Base-by-base conservation (phyloP, 2,888 invertebrate species). In the Liopterus haemorrhoidalis region DNA sequence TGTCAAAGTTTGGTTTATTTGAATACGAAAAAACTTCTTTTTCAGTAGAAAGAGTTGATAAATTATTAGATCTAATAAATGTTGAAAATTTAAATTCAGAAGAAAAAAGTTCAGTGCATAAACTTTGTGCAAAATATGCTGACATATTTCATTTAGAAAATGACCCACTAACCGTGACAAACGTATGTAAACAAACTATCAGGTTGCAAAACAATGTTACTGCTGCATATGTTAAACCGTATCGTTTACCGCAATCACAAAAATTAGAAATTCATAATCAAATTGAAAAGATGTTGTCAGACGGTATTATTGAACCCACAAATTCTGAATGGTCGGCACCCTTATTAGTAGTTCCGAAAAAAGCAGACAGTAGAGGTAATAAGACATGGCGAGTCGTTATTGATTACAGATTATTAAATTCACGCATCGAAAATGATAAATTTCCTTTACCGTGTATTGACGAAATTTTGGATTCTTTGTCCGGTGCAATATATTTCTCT, bases 191-290 rank as follows among this genome's bases (percentile, higher is more conserved):
- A 49, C 11, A 40, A 14, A 21, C n/a, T 53, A 1, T 54, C 41
- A 39, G 49, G 50, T 46, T 53, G 49, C 39, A 39, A 40, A 22
- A 48, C 50, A 32, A 50, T 15, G 33, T 20, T 19, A 15, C 11
- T 6, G 38, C 41, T n/a, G 27, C 18, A 5, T 35, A 46, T 18
- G 27, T 40, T 25, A 46, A 46, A 30, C 39, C 36, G 11, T 49
- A 49, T 41, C 21, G 49, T 16, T 19, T 40, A 8, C 49, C 41
- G 5, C 36, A 46, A 11, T 9, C 40, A 11, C 41, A 36, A 25
- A 46, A 38, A 19, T 3, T 18, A 3, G 36, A 39, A 33, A 38
- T 49, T 14, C 21, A 49, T 20, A 37, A 36, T 11, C 38, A 46
- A 32, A 31, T 46, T 2, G 16, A 46, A n/a, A 8, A 41, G 33